phyloP scores from a whole-genome alignment of 2,888 invertebrate genomes.

The Chymomyza caudatula region DNA sequence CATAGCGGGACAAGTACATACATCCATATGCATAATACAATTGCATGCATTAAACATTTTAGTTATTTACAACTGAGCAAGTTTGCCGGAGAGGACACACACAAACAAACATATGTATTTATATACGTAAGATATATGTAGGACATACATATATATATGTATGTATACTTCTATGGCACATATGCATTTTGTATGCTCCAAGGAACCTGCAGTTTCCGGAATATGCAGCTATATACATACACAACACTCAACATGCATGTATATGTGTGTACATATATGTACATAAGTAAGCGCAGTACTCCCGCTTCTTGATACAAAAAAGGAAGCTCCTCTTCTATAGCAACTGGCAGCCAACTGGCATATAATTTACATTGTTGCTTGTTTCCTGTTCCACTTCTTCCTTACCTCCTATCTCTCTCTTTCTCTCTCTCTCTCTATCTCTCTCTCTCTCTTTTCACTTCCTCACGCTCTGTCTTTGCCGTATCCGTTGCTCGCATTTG shows the following conservation, averaged over 20 bases:
- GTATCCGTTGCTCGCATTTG: slow-evolving; percentile 14
- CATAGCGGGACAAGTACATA: not conserved
- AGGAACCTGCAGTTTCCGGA: slow-evolving; percentile 20
- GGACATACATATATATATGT: not conserved
- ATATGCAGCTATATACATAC: slow-evolving; percentile 25
- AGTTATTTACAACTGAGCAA: not conserved
- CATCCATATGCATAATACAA: not conserved
- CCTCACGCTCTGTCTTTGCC: slow-evolving; percentile 10
- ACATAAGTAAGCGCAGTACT: not conserved
- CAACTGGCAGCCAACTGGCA: slow-evolving; percentile 52
- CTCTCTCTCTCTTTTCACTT: not conserved
- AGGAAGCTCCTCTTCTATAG: slow-evolving; percentile 25
- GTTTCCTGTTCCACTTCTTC: slow-evolving; percentile 41
- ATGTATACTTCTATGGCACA: not conserved
- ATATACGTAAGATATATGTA: not conserved
- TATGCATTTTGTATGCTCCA: not conserved
- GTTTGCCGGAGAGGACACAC: slow-evolving; percentile 1
- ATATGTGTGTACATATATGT: slow-evolving; percentile 14
- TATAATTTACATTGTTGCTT: slow-evolving; percentile 70
- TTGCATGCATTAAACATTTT: slow-evolving; percentile 7
- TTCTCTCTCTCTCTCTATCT: not conserved
- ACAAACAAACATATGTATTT: not conserved
- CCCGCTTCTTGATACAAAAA: slow-evolving; percentile 24
- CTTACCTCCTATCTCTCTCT: not conserved
- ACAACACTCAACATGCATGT: slow-evolving; percentile 8